phyloP scores from a whole-genome alignment of 1,140 invertebrate species.

The Cardiocondyla obscurior region DNA sequence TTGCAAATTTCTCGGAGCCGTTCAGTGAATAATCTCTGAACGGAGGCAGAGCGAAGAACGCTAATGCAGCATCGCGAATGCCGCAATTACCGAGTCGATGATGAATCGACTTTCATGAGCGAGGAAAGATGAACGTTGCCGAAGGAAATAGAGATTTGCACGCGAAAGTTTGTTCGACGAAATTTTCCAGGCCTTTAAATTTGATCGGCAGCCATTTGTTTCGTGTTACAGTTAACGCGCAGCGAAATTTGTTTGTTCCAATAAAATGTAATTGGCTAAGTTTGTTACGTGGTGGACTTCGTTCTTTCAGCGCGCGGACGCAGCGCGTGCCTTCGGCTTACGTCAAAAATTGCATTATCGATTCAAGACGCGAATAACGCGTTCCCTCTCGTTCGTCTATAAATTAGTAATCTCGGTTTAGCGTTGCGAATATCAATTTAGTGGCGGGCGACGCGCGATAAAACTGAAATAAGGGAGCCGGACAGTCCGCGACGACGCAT shows the following conservation, averaged over 20 bases:
- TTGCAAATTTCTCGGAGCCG: background rate
- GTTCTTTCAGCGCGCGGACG: background rate
- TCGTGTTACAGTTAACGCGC: too few species aligned
- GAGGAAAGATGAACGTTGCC: constrained; percentile 2
- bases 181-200: too few species aligned
- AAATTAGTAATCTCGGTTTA: constrained; percentile 29
- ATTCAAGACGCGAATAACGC: background rate
- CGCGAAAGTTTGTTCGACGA: background rate
- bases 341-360: background rate
- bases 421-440: constrained; percentile 48
- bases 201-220: too few species aligned
- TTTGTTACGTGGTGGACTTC: background rate
- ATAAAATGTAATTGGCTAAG: background rate
- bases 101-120: constrained; percentile 29
- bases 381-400: background rate
- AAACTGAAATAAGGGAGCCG: constrained; percentile 48
- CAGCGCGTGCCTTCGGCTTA: background rate
- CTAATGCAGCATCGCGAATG: constrained; percentile 21
- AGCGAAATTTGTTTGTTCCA: background rate
- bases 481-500: constrained; percentile 32
- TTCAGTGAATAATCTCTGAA: constrained; percentile 15
- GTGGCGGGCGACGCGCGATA: constrained; percentile 43
- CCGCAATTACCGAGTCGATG: constrained; percentile 35
- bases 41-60: constrained; percentile 3
- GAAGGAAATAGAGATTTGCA: background rate